Base-by-base conservation (phyloP, 2,888 invertebrate species). In the Plebejus argus region DNA sequence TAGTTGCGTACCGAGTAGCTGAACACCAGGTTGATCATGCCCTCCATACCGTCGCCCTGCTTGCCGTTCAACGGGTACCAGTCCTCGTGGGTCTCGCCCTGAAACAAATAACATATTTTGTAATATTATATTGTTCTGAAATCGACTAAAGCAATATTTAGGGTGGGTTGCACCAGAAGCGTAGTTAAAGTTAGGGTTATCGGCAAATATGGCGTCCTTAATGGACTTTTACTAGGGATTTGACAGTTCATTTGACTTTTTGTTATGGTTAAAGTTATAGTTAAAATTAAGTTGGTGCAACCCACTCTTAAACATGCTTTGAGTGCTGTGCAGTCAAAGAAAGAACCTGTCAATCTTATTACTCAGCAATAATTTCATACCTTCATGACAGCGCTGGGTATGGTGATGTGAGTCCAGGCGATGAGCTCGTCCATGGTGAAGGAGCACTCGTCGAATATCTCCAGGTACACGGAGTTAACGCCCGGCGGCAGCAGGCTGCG, bases 401-500 rank as follows among this genome's bases (percentile, higher is more conserved):
- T 98, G 78, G 96, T 96, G 85, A 99, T 96, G 88, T 98, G 97
- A 0, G 98, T 96, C 98, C 98, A 99, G 0, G 99, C 99, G 83
- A 99, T 97, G 79, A 98, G 94, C 90, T 99, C 99, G 90, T 99
- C 99, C 96, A 98, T 97, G 28, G 98, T 98, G 90, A 99, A 99
- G 20, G 99, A 98, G 88, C 98, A 97, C 93, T 99, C 99, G 92
- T 99, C 99, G 90, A 97, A 99, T 82, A 99, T 97, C 95, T 99
- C 99, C 83, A 99, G 87, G 86, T 97, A 98, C 82, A 99, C 95
- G 15, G 97, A 96, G 86, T 97, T 97, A 18, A 99, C 97, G 71
- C 99, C 99, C 82, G 96, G 96, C 0, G 99, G 98, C 79, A 99
- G 94, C 82, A 97, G 95, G 88, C 98, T 98, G 86, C 10, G 1